Percentiles rank a stretch among this genome's conserved stretches.
Evolutionary conservation across 2,797 vertebrate genomes (phyloP).

Genomic region (Aulostomus chinensis): DNA sequence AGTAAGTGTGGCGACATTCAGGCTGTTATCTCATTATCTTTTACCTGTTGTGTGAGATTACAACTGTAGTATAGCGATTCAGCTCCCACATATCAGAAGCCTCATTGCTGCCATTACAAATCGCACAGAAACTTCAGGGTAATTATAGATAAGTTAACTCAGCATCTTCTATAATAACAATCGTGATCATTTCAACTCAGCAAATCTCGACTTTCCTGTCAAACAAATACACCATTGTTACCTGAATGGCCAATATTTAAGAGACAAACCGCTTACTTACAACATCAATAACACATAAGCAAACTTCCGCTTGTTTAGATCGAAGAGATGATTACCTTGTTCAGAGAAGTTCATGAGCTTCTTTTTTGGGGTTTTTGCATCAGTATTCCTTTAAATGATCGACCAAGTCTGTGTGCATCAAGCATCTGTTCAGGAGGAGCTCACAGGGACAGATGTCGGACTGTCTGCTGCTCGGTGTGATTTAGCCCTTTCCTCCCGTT

Average conservation of each 20-base stretch:
- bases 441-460: conserved; percentile 38
- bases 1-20: no score
- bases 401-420: conserved; percentile 13
- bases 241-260: neutral
- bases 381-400: conserved; percentile 38
- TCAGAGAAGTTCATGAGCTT: conserved; percentile 19
- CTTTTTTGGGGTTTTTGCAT: no score
- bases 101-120: no score
- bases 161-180: no score
- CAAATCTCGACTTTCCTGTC: conserved; percentile 29
- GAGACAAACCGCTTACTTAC: conserved; percentile 22
- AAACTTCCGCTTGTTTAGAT: conserved; percentile 15
- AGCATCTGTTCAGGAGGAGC: conserved; percentile 45
- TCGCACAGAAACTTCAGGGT: no score
- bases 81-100: no score
- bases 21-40: no score
- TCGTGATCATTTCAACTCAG: conserved; percentile 29
- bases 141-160: no score
- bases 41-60: no score
- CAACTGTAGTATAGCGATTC: no score
- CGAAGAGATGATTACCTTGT: conserved; percentile 46
- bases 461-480: conserved; percentile 43
- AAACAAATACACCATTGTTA: neutral
- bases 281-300: conserved; percentile 26
- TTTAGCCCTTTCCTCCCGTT: conserved; percentile 48